Conservation (phyloP, 35 echinoderm and acorn worm species). For the Apostichopus japonicus region DNA sequence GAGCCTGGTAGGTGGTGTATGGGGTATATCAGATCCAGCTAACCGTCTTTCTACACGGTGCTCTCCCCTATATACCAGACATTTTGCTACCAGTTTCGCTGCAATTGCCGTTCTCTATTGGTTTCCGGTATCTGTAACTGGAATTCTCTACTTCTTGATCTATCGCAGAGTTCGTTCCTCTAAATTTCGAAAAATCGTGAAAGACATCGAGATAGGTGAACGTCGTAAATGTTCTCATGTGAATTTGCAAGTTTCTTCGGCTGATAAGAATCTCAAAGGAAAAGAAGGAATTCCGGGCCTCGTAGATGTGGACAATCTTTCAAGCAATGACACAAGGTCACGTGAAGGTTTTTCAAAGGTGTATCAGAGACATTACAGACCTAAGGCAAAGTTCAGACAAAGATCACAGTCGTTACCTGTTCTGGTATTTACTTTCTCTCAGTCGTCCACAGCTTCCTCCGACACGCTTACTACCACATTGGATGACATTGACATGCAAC, state of each 20-base stretch:
- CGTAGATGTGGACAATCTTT: too few species aligned
- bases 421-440: neutral
- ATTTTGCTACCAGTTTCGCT: neutral
- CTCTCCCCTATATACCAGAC: neutral
- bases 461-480: neutral
- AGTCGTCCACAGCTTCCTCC: neutral
- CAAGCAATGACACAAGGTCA: too few species aligned
- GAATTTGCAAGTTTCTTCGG: too few species aligned
- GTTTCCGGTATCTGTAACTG: neutral
- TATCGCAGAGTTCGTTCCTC: constrained; percentile 6
- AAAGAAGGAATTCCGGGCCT: too few species aligned
- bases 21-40: neutral
- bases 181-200: neutral
- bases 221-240: too few species aligned
- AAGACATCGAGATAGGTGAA: neutral
- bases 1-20: neutral
- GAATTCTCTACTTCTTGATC: neutral
- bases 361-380: neutral
- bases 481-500: neutral
- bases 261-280: too few species aligned
- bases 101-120: neutral
- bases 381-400: neutral
- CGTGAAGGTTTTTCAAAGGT: too few species aligned
- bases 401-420: neutral
- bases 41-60: neutral